phyloP scores from a whole-genome alignment of 2,113 vertebrate species.

The Clarias gariepinus region DNA sequence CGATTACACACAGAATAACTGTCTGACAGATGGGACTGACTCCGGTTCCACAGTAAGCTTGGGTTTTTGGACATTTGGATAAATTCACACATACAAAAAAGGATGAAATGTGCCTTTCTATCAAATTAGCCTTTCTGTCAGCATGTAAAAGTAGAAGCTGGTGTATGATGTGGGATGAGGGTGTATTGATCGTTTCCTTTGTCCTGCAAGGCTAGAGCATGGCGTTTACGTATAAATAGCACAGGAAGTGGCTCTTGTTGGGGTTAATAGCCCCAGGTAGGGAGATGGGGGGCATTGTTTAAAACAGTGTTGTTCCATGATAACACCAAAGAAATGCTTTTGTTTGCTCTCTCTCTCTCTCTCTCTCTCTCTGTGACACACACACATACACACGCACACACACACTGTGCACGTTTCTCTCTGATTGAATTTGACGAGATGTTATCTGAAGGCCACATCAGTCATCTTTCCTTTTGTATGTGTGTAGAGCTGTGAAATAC shows the following conservation, averaged over 20 bases:
- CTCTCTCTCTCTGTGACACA: neutral
- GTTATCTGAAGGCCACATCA: conserved; percentile 24
- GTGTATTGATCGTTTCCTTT: conserved; percentile 36
- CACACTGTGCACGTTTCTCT: conserved; percentile 6
- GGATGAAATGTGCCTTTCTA: too few species aligned
- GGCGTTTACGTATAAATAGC: conserved; percentile 39
- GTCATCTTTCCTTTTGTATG: conserved; percentile 14
- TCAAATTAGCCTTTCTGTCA: neutral
- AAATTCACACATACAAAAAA: too few species aligned
- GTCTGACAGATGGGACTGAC: neutral
- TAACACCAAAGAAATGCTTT: conserved; percentile 45
- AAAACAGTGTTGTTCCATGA: conserved; percentile 35
- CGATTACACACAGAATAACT: too few species aligned
- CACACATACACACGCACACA: conserved; percentile 26
- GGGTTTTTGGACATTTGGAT: neutral
- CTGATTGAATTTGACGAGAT: conserved; percentile 28
- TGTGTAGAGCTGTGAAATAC: conserved; percentile 29
- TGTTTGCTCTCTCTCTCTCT: conserved; percentile 25
- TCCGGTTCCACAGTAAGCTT: neutral
- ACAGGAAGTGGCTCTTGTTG: conserved; percentile 47
- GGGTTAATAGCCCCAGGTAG: conserved; percentile 37
- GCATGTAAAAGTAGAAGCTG: neutral
- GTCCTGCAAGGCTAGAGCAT: conserved; percentile 22
- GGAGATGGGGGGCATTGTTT: conserved; percentile 29
- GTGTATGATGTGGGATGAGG: neutral